Base-by-base conservation (phyloP, 2,888 invertebrate species). In the Arge pagana region DNA sequence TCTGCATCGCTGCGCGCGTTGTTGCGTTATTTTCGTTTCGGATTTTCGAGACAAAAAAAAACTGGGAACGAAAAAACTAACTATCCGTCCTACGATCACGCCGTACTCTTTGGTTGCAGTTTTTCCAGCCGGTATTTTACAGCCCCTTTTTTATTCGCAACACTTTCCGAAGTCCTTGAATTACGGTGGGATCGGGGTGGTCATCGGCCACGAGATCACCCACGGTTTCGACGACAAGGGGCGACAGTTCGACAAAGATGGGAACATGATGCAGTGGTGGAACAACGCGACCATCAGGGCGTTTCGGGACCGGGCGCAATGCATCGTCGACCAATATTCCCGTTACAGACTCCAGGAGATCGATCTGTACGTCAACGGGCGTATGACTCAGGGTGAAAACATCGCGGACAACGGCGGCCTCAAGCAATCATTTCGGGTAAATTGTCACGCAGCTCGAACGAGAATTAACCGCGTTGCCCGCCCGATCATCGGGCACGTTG, bases 191-290 rank as follows among this genome's bases (percentile, higher is more conserved):
- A 90, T 91, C 59, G 91, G 91, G 0, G 90, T 91, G 4, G 90
- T 92, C 0, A 91, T 92, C 60, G 91, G 92, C 0, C 91, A 92
- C 66, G 90, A 91, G 77, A 90, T 90, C 51, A 91, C 90, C 0
- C 90, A 91, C 67, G 90, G 89, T 15, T 90, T 90, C 68, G 89
- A 90, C 63, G 89, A 90, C 71, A 89, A 89, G 81, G 90, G 94
- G 3, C 83, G 93, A 5, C 90, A 93, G 71, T 95, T 90, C 71
- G 94, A 96, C 74, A 90, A 89, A 67, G 84, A 89, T 64, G 95
- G 95, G 6, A 95, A 94, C 73, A 84, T 93, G 82, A 86, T 88
- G 81, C 89, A 92, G 65, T 96, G 95, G 95, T 96, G 95, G 95
- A 89, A 91, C 67, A 87, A 90, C 66, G 84, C 84, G 3, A 93